Percentiles rank a stretch among this genome's conserved stretches.
These are phyloP conservation scores for Diaphora mendica DNA, from an alignment of 2,888 invertebrate species.

Conservation along the genomic window DNA sequence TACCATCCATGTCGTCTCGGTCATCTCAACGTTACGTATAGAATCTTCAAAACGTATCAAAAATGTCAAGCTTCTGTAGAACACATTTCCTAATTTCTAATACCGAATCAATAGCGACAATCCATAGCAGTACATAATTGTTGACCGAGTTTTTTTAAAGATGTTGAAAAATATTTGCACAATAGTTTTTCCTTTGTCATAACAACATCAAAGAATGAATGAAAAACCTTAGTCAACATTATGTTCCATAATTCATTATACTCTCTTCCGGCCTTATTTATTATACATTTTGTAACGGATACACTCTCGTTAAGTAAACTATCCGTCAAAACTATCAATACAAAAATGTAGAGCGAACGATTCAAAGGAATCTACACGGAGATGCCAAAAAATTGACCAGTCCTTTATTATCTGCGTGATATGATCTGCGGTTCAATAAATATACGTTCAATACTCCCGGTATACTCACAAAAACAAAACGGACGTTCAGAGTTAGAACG, in stretches of 20 bases:
- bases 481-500: neutral
- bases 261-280: conserved; percentile 31
- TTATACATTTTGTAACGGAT: conserved; percentile 27
- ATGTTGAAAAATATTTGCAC: neutral
- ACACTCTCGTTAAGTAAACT: conserved; percentile 38
- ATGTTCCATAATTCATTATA: conserved; percentile 34
- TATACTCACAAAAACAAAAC: neutral
- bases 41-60: conserved; percentile 52
- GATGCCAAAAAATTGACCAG: conserved; percentile 44
- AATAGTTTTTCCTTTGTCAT: neutral
- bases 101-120: conserved; percentile 33
- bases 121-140: conserved; percentile 36
- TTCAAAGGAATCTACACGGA: conserved; percentile 27
- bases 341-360: conserved; percentile 42
- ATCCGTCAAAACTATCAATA: conserved; percentile 26
- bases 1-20: conserved; percentile 1
- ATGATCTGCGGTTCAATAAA: conserved; percentile 28
- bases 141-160: conserved; percentile 41
- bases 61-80: conserved; percentile 49
- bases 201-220: conserved; percentile 9
- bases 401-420: conserved; percentile 38
- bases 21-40: conserved; percentile 31
- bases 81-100: conserved; percentile 40
- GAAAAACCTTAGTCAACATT: conserved; percentile 46
- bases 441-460: neutral